These are phyloP conservation scores for Philaethria dido DNA, from an alignment of 2,888 invertebrate species.

Conservation along the genomic window DNA sequence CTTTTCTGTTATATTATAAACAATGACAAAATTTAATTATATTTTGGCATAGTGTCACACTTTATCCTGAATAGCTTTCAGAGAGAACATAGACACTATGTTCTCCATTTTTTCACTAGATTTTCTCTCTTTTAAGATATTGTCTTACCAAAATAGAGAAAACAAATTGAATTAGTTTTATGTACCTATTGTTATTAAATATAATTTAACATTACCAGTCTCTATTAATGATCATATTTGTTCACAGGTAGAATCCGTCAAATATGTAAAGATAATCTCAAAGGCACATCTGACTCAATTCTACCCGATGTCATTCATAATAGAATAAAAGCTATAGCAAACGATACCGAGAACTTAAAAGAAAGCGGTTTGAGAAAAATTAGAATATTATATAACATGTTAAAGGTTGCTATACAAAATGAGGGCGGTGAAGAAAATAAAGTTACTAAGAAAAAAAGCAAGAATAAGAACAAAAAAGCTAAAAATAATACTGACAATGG, in stretches of 20 bases:
- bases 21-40: too few relatives aligned
- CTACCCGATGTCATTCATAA: slow-evolving; percentile 68
- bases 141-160: too few relatives aligned
- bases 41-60: too few relatives aligned
- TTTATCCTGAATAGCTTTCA: too few relatives aligned
- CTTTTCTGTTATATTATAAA: too few relatives aligned
- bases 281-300: slow-evolving; percentile 58
- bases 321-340: slow-evolving; percentile 62
- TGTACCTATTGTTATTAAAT: too few relatives aligned
- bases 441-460: slow-evolving; percentile 23
- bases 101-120: too few relatives aligned
- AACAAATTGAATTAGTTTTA: too few relatives aligned
- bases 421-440: slow-evolving; percentile 30
- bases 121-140: too few relatives aligned
- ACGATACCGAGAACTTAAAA: slow-evolving; percentile 50
- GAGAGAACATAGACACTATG: too few relatives aligned
- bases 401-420: slow-evolving; percentile 55
- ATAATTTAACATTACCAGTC: too few relatives aligned
- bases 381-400: slow-evolving; percentile 70
- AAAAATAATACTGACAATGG: slow-evolving; percentile 18
- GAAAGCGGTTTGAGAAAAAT: slow-evolving; percentile 67
- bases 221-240: too few relatives aligned
- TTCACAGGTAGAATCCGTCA: slow-evolving; percentile 70
- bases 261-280: slow-evolving; percentile 58
- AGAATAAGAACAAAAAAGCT: slow-evolving; percentile 27